A percentile compares a stretch with the other conserved stretches of the same genome.
Conservation (phyloP, 2,797 vertebrate species). For the Myiotriccus ornatus region DNA sequence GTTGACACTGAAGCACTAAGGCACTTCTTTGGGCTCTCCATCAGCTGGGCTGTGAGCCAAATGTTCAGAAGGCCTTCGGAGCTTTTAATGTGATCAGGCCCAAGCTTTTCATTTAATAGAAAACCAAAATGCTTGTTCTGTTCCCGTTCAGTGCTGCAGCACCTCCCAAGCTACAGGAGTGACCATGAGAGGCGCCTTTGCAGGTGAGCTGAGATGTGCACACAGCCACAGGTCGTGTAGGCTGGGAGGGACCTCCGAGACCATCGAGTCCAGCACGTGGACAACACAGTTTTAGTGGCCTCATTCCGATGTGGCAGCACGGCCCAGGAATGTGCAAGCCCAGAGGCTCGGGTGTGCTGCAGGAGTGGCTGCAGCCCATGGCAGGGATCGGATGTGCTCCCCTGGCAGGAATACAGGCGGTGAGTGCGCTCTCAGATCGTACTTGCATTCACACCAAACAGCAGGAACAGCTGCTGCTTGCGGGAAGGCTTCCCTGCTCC, state of each 20-base stretch:
- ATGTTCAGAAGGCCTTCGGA: not conserved
- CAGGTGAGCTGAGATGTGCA: not conserved
- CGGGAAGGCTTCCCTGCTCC: not conserved
- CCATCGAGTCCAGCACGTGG: rapidly evolving
- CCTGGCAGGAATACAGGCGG: not conserved
- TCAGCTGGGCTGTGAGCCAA: not conserved
- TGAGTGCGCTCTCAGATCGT: not conserved
- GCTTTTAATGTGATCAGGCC: not conserved
- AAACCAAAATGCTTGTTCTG: not conserved
- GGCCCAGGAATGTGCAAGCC: not conserved
- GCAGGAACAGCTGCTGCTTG: slow-evolving; percentile 14
- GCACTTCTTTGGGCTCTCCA: not conserved
- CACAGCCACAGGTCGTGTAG: not conserved
- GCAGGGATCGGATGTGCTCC: not conserved
- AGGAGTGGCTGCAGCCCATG: not conserved
- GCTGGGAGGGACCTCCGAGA: not conserved
- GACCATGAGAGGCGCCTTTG: not conserved
- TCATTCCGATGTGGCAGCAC: not conserved
- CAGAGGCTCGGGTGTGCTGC: not conserved
- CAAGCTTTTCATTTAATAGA: not conserved
- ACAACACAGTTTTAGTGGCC: not conserved
- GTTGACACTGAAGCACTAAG: slow-evolving; percentile 18
- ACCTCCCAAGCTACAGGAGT: not conserved
- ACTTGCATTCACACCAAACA: not conserved
- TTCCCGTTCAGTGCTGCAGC: not conserved